A percentile compares a stretch with the other conserved stretches of the same genome.
Evolutionary conservation across 2,113 vertebrate genomes (phyloP).

Genomic region (Pedetes capensis): DNA sequence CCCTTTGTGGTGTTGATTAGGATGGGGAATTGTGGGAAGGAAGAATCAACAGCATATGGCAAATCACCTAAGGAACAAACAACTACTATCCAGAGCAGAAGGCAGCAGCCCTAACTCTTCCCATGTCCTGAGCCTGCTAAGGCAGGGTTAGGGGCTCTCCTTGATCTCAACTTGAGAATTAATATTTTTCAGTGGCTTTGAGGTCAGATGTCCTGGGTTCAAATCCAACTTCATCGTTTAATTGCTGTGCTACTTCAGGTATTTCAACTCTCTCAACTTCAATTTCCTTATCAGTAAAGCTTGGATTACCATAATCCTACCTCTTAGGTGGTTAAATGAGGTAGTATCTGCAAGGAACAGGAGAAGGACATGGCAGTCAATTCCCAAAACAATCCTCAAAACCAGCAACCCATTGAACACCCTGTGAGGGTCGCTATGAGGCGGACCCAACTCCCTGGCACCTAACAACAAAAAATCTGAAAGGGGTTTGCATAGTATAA

Average conservation of each 20-base stretch:
- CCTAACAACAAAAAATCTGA: no score
- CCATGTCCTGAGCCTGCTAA: background rate
- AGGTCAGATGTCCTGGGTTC: background rate
- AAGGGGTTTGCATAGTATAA: background rate
- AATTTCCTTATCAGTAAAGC: background rate
- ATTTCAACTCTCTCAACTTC: background rate
- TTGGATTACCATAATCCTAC: background rate
- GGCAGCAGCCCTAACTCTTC: background rate
- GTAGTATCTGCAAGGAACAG: background rate
- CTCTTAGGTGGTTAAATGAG: background rate
- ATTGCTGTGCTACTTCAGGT: background rate
- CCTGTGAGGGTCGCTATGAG: no score
- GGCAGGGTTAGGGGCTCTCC: background rate
- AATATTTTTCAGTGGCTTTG: background rate
- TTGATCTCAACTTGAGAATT: background rate
- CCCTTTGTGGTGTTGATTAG: constrained; percentile 4
- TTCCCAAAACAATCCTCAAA: no score
- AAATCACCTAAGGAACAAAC: background rate
- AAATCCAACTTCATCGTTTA: background rate
- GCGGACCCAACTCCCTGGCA: no score
- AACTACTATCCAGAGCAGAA: background rate
- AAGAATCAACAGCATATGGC: background rate
- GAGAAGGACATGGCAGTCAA: no score
- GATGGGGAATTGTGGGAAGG: background rate
- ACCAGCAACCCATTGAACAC: no score